Percentiles rank a stretch among this genome's conserved stretches.
Conservation (phyloP, 2,888 invertebrate species). For the Caenorhabditis sinica region DNA sequence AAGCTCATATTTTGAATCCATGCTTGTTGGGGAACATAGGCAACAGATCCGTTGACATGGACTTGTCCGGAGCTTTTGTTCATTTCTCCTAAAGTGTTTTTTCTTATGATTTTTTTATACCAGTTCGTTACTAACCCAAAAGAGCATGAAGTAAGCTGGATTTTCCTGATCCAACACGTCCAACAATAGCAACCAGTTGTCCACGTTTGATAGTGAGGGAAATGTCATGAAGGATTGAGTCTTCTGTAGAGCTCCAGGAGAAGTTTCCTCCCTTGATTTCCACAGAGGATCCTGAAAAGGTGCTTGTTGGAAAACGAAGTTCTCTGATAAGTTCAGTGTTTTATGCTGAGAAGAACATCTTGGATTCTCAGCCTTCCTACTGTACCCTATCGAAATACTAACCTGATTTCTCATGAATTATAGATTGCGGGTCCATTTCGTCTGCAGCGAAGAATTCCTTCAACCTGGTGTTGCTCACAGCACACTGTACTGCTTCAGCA, state of each 20-base stretch:
- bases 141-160: conserved; percentile 89
- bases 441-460: conserved; percentile 75
- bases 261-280: conserved; percentile 14
- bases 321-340: not conserved
- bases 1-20: conserved; percentile 99
- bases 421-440: conserved; percentile 39
- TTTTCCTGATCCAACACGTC: conserved; percentile 83
- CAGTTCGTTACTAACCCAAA: conserved; percentile 63
- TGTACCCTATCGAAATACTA: too few species aligned
- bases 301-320: not conserved
- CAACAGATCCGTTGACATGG: conserved; percentile 86
- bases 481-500: conserved; percentile 79
- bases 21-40: conserved; percentile 96
- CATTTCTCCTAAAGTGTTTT: conserved; percentile 87
- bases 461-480: conserved; percentile 75
- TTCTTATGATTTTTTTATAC: not conserved
- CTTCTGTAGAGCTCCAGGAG: conserved; percentile 18
- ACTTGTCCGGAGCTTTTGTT: conserved; percentile 78
- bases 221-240: not conserved
- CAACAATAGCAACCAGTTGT: conserved; percentile 80
- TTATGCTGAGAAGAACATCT: too few species aligned
- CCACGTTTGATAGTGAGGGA: conserved; percentile 8
- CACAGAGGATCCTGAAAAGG: not conserved
- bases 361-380: too few species aligned
- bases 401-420: not conserved